Evolutionary conservation across 2,888 invertebrate genomes (phyloP).

Genomic region (Cerastoderma edule): DNA sequence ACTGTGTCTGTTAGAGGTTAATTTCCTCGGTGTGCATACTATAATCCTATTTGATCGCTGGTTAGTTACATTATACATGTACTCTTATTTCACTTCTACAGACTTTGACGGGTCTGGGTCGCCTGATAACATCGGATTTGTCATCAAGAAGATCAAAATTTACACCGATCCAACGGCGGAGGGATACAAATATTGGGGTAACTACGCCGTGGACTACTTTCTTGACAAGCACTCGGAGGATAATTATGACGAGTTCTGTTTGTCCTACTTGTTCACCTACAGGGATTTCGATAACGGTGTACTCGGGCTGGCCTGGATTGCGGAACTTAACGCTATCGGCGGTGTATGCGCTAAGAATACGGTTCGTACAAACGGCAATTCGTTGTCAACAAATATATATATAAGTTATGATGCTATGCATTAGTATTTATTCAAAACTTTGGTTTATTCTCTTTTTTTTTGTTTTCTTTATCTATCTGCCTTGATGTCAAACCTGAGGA

Average conservation of each 20-base stretch:
- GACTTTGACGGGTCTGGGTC: slow-evolving; percentile 97
- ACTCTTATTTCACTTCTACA: slow-evolving; percentile 83
- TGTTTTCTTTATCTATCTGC: no score
- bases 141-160: slow-evolving; percentile 97
- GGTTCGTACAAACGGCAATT: slow-evolving; percentile 54
- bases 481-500: no score
- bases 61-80: neutral
- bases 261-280: slow-evolving; percentile 99
- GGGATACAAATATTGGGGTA: slow-evolving; percentile 89
- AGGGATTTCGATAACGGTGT: slow-evolving; percentile 99
- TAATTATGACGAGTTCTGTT: slow-evolving; percentile 98
- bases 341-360: slow-evolving; percentile 98
- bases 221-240: slow-evolving; percentile 90
- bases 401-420: neutral
- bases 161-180: slow-evolving; percentile 95
- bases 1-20: no score
- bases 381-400: neutral
- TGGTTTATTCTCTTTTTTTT: no score
- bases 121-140: slow-evolving; percentile 96
- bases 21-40: no score
- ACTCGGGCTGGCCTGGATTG: slow-evolving; percentile 99
- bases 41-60: neutral
- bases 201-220: slow-evolving; percentile 75
- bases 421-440: neutral
- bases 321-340: slow-evolving; percentile 90